phyloP scores from a whole-genome alignment of 2,888 invertebrate species.

The Tachystola acroxantha region DNA sequence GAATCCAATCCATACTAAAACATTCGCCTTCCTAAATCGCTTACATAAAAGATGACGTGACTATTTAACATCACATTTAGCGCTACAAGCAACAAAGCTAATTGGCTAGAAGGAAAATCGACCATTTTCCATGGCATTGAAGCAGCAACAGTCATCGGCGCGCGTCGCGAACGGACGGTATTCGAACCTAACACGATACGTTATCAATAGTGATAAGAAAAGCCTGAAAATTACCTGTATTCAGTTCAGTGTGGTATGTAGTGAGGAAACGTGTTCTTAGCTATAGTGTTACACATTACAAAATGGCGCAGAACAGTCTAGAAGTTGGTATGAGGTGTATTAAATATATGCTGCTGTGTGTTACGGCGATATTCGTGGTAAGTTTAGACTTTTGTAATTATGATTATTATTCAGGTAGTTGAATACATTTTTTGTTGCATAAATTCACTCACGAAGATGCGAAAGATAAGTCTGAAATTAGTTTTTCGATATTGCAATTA shows the following conservation, averaged over 20 bases:
- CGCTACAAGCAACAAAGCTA: conserved; percentile 26
- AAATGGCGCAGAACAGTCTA: conserved; percentile 55
- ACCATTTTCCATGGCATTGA: conserved; percentile 30
- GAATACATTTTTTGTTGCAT: too few species aligned
- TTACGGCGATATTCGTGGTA: conserved; percentile 88
- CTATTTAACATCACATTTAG: conserved; percentile 27
- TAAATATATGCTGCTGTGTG: conserved; percentile 86
- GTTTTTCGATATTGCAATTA: too few species aligned
- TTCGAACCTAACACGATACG: conserved; percentile 15
- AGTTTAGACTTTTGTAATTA: too few species aligned
- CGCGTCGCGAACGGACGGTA: conserved; percentile 17
- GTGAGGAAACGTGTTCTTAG: conserved; percentile 12
- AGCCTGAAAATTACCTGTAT: conserved; percentile 25
- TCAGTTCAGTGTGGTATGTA: conserved; percentile 25
- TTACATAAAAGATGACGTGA: background rate
- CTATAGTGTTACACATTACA: too few species aligned
- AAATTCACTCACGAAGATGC: too few species aligned
- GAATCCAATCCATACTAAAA: too few species aligned
- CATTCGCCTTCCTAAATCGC: too few species aligned
- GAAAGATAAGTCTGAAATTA: background rate
- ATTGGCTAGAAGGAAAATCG: conserved; percentile 43
- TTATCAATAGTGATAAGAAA: conserved; percentile 27
- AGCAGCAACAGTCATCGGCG: conserved; percentile 16
- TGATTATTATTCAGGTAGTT: too few species aligned
- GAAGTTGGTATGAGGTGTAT: conserved; percentile 85